Evolutionary conservation across 92 coral and sea anemone genomes (phyloP).

Genomic region (Parazoanthus atlanticus): DNA sequence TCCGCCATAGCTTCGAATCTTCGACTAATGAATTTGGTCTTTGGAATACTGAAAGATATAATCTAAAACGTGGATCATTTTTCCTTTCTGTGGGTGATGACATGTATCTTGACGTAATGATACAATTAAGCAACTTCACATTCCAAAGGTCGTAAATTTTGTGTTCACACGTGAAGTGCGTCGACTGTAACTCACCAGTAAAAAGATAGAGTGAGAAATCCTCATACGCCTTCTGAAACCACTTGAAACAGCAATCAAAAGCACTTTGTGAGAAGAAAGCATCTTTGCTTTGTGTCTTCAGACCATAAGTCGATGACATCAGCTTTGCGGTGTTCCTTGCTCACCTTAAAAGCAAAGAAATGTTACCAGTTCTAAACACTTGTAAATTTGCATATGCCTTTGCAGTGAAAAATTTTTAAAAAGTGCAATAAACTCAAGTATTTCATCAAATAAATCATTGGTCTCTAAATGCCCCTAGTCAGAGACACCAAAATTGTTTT

Average conservation of each 20-base stretch:
- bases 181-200: neutral
- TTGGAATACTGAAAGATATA: no score
- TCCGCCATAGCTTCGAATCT: no score
- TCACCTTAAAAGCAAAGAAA: neutral
- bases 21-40: no score
- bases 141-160: neutral
- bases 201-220: neutral
- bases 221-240: no score
- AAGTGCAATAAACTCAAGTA: neutral
- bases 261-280: slow-evolving; percentile 7
- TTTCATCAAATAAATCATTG: neutral
- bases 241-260: no score
- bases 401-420: neutral
- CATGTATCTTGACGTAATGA: neutral
- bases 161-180: neutral
- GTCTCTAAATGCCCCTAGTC: neutral
- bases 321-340: neutral
- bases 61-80: neutral
- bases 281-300: slow-evolving; percentile 1
- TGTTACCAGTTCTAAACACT: neutral
- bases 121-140: neutral
- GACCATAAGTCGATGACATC: slow-evolving; percentile 4
- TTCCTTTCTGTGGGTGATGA: neutral
- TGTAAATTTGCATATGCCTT: neutral
- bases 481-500: neutral